These are phyloP conservation scores for Drosophila mercatorum DNA, from an alignment of 2,888 invertebrate genomes.

Conservation along the genomic window DNA sequence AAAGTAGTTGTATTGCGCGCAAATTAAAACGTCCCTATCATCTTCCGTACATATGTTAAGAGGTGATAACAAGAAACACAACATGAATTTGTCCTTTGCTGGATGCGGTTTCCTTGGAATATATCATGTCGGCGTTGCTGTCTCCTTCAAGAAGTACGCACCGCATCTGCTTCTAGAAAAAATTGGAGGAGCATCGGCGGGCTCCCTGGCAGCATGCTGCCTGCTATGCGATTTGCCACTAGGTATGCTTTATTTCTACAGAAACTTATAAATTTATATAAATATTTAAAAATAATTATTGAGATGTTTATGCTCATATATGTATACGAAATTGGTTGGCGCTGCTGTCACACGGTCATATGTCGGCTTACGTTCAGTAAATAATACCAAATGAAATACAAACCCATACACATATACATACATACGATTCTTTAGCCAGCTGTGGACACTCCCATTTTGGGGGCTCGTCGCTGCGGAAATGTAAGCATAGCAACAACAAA, in stretches of 20 bases:
- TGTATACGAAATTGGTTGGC: neutral
- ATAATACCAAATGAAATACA: neutral
- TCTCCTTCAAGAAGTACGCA: conserved; percentile 97
- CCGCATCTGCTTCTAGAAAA: conserved; percentile 94
- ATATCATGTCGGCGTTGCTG: conserved; percentile 99
- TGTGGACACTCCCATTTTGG: conserved; percentile 51
- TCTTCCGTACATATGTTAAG: neutral
- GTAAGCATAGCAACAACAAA: conserved; percentile 9
- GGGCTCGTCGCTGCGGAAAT: conserved; percentile 45
- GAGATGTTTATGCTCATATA: neutral
- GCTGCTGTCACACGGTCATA: neutral
- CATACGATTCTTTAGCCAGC: conserved; percentile 15
- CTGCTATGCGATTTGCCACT: conserved; percentile 93
- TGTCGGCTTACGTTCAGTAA: neutral
- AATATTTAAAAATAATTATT: neutral
- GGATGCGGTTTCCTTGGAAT: conserved; percentile 99
- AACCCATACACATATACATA: neutral
- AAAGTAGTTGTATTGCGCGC: neutral
- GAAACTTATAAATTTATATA: neutral
- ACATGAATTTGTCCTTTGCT: conserved; percentile 98
- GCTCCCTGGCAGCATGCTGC: conserved; percentile 96
- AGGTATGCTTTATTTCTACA: conserved; percentile 86
- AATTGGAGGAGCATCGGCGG: conserved; percentile 98
- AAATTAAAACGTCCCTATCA: conserved; percentile 1
- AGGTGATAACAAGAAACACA: neutral